A percentile compares a stretch with the other conserved stretches of the same genome.
phyloP scores from a whole-genome alignment of 2,113 vertebrate genomes.

The Eulemur macaco region DNA sequence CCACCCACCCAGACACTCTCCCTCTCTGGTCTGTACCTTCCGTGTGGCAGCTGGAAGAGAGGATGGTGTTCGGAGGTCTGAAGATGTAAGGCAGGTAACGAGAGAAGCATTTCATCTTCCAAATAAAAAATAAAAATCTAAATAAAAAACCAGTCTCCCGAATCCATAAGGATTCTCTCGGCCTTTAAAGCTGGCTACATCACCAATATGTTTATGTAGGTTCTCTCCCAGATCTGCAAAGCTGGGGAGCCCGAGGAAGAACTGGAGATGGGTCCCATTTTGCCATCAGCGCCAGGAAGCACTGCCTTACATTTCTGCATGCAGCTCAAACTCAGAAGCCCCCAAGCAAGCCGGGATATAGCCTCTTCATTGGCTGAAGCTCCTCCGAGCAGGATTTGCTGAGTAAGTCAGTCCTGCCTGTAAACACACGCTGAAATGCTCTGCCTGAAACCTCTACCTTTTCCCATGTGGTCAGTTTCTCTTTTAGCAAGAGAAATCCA shows the following conservation, averaged over 20 bases:
- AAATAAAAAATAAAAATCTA: slow-evolving; percentile 73
- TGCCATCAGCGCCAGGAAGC: slow-evolving; percentile 79
- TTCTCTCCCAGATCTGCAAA: slow-evolving; percentile 76
- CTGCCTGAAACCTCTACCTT: slow-evolving; percentile 69
- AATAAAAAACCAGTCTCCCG: slow-evolving; percentile 75
- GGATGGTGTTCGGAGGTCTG: slow-evolving; percentile 94
- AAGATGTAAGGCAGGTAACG: slow-evolving; percentile 97
- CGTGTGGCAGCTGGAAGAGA: slow-evolving; percentile 95
- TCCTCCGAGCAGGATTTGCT: slow-evolving; percentile 83
- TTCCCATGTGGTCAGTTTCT: slow-evolving; percentile 64
- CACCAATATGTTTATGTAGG: slow-evolving; percentile 75
- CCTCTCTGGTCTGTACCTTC: slow-evolving; percentile 90
- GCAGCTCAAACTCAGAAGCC: slow-evolving; percentile 83
- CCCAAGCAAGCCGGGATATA: slow-evolving; percentile 78
- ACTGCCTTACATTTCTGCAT: slow-evolving; percentile 82
- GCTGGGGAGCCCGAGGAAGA: slow-evolving; percentile 67
- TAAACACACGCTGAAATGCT: slow-evolving; percentile 78
- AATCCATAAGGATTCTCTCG: slow-evolving; percentile 78
- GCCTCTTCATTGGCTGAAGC: slow-evolving; percentile 84
- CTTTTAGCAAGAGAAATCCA: slow-evolving; percentile 62
- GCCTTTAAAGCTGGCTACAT: slow-evolving; percentile 83
- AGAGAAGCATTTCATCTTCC: slow-evolving; percentile 98
- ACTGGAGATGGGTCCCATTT: slow-evolving; percentile 80
- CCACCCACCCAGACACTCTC: slow-evolving; percentile 70
- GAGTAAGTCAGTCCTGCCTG: slow-evolving; percentile 84